Percentiles rank a stretch among this genome's conserved stretches.
These are phyloP conservation scores for Eurosta solidaginis DNA, from an alignment of 1,140 invertebrate genomes.

Conservation along the genomic window DNA sequence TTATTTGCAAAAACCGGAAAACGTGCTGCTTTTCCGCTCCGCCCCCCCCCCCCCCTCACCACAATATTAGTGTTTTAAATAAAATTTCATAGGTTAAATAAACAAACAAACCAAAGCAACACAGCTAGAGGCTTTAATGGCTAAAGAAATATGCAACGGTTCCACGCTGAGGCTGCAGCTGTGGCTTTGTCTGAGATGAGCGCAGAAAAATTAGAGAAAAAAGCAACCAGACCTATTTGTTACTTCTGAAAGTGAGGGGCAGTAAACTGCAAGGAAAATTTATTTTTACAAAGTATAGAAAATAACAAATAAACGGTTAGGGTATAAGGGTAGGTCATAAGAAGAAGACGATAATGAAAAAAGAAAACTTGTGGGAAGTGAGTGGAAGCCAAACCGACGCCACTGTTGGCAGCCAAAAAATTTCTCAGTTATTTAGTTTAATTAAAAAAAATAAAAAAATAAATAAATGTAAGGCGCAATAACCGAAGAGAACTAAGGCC, in stretches of 20 bases:
- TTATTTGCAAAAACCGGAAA: neutral
- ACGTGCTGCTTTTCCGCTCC: neutral
- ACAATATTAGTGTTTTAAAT: slow-evolving; percentile 5
- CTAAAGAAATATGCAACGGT: neutral
- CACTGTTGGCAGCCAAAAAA: neutral
- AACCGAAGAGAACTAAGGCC: no score
- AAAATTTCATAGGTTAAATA: slow-evolving; percentile 25
- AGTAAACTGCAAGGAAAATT: neutral
- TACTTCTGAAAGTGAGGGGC: neutral
- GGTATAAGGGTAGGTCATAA: neutral
- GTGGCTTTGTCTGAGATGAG: neutral
- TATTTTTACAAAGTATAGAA: neutral
- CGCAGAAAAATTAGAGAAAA: neutral
- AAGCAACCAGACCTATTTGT: neutral
- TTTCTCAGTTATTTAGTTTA: slow-evolving; percentile 1
- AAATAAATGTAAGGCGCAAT: no score
- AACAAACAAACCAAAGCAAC: neutral
- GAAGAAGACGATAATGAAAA: neutral
- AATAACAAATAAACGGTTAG: neutral
- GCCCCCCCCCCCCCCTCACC: neutral
- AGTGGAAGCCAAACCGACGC: neutral
- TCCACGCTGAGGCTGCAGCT: neutral
- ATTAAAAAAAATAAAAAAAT: no score
- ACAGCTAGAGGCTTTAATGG: neutral
- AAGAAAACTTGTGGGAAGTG: neutral